These are phyloP conservation scores for Yponomeuta cagnagella DNA, from an alignment of 2,888 invertebrate genomes.

Conservation along the genomic window DNA sequence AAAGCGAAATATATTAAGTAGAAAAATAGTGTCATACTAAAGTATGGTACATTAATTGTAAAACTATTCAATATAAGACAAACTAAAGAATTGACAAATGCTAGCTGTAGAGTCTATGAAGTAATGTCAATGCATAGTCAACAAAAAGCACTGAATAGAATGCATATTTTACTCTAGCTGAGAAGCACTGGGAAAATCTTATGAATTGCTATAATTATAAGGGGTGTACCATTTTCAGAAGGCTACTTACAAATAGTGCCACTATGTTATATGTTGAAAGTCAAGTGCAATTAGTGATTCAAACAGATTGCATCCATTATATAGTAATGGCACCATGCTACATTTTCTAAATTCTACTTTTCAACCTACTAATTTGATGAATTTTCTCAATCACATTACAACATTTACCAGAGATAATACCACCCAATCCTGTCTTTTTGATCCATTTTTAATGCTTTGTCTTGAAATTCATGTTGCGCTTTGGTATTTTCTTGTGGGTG, in stretches of 20 bases:
- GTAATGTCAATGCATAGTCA: not conserved
- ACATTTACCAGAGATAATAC: not conserved
- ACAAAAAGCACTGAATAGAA: constrained; percentile 6
- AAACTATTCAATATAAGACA: constrained; percentile 9
- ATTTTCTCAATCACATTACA: not conserved
- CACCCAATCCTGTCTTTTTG: not conserved
- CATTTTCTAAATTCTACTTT: not conserved
- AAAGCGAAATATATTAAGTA: constrained; percentile 17
- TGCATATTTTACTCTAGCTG: not conserved
- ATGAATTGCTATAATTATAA: not conserved
- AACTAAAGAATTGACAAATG: constrained; percentile 22
- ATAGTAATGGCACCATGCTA: not conserved
- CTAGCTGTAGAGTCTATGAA: not conserved
- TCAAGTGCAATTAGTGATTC: not conserved
- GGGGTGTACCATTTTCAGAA: not conserved
- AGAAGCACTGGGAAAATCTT: not conserved
- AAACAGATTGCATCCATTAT: not conserved
- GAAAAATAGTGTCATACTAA: constrained; percentile 18
- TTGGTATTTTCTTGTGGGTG: constrained; percentile 44
- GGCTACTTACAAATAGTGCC: not conserved
- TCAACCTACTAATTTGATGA: not conserved
- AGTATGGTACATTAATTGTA: not conserved
- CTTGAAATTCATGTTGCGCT: constrained; percentile 57
- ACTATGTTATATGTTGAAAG: not conserved
- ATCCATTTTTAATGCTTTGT: constrained; percentile 41